A percentile compares a stretch with the other conserved stretches of the same genome.
phyloP scores from a whole-genome alignment of 2,113 vertebrate species.

The Anhinga anhinga region DNA sequence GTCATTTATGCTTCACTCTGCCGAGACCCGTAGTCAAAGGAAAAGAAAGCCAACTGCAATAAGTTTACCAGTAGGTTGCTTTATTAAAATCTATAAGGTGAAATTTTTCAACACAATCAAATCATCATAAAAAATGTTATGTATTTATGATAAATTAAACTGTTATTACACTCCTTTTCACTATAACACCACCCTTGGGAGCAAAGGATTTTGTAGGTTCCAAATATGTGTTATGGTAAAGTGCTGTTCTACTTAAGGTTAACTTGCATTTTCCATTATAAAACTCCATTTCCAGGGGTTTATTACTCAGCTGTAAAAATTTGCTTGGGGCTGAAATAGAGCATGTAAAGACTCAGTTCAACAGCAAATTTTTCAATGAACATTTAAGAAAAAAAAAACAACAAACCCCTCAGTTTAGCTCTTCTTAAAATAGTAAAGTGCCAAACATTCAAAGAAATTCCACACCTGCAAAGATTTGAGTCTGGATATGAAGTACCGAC shows the following conservation, averaged over 20 bases:
- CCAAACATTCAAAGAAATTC: neutral
- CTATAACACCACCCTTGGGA: slow-evolving; percentile 59
- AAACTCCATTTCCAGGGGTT: slow-evolving; percentile 64
- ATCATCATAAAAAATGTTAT: slow-evolving; percentile 72
- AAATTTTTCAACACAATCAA: slow-evolving; percentile 74
- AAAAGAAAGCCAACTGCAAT: slow-evolving; percentile 63
- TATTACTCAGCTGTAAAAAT: slow-evolving; percentile 72
- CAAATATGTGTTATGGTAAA: slow-evolving; percentile 60
- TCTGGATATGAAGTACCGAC: neutral
- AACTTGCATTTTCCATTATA: slow-evolving; percentile 77
- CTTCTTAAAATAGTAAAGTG: neutral
- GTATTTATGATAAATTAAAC: slow-evolving; percentile 75
- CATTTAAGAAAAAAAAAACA: neutral
- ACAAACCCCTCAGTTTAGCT: neutral
- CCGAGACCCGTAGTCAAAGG: slow-evolving; percentile 36
- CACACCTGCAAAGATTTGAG: neutral
- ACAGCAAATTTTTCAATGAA: neutral
- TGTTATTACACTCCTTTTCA: slow-evolving; percentile 67
- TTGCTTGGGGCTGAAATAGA: slow-evolving; percentile 57
- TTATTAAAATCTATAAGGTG: slow-evolving; percentile 72
- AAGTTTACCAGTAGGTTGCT: slow-evolving; percentile 62
- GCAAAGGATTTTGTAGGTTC: slow-evolving; percentile 57
- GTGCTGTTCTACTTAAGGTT: slow-evolving; percentile 56
- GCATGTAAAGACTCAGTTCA: slow-evolving; percentile 36
- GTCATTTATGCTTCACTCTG: slow-evolving; percentile 62